Evolutionary conservation across 2,888 invertebrate genomes (phyloP), one percentile per base, ranked within the genome.

Genomic region (Coecobrya sp.): DNA sequence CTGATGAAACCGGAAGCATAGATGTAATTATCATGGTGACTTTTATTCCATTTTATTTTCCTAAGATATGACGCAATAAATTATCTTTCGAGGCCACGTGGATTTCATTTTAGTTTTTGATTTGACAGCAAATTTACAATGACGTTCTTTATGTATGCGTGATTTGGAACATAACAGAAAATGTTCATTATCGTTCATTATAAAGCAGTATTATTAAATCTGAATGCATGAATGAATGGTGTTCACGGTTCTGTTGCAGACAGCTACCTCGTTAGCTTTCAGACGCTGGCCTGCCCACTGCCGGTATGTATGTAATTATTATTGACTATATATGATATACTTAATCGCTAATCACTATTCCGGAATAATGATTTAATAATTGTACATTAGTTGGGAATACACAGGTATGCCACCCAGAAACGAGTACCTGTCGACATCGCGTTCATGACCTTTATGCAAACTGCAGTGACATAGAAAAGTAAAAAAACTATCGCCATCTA

Each of bases 1-100:
- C 65, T 52, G 49, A 81, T 88, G 81, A 88, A 81, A 81, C 88
- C 88, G 88, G 88, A 88, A 88, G 88, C 42, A 81, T 4, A 19
- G 22, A 49, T 22, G 16, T 25, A 70, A 86, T 49, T 86, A 22
- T 30, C 30, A 22, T 42, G n/a, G 22, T 19, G 62, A 62, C 76
- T 70, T 19, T 45, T 68, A 52, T 82, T 86, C 36, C 13, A 3
- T 22, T 25, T 68, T 27, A n/a, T 52, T 65, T 68, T 11, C 22
- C 7, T 25, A 30, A 59, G 30, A 55, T 84, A 89, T 89, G 89
- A 89, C 82, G 89, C 89, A 89, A 89, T 84, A 89, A 89, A 82
- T 82, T 70, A 70, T 70, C 25, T 55, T 73, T 84, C 70, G 82
- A 89, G 89, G 89, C 65, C 68, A 73, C 36, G 22, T 82, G 59